A percentile compares a stretch with the other conserved stretches of the same genome.
Evolutionary conservation across 2,888 invertebrate genomes (phyloP).

Genomic region (Minunthozetes semirufus): DNA sequence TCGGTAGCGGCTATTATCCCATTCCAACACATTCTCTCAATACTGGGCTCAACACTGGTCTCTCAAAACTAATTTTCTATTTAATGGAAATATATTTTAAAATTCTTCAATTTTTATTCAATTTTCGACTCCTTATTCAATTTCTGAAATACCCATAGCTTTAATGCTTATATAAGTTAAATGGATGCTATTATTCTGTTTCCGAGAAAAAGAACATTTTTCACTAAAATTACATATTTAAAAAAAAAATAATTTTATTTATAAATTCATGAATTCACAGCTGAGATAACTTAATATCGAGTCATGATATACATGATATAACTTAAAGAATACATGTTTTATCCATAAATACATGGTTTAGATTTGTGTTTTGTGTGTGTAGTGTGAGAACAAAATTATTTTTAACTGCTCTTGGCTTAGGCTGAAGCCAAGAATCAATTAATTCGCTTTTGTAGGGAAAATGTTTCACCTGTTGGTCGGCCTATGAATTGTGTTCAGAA

Average conservation of each 20-base stretch:
- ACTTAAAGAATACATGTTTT: slow-evolving; percentile 2
- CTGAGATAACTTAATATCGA: slow-evolving; percentile 11
- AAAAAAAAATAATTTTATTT: neutral
- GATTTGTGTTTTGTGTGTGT: too few relatives aligned
- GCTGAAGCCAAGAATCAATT: neutral
- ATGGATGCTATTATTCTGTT: neutral
- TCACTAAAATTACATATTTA: neutral
- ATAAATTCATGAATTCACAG: slow-evolving; percentile 17
- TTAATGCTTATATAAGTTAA: too few relatives aligned
- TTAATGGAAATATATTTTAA: too few relatives aligned
- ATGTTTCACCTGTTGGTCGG: slow-evolving; percentile 29
- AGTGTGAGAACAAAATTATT: slow-evolving; percentile 4
- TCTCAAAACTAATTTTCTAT: too few relatives aligned
- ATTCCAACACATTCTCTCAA: neutral
- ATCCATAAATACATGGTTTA: neutral
- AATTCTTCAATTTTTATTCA: neutral
- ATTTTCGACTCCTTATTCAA: neutral
- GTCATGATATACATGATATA: slow-evolving; percentile 6
- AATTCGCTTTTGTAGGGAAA: neutral
- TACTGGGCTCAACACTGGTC: too few relatives aligned
- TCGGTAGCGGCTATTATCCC: slow-evolving; percentile 1
- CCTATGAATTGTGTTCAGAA: slow-evolving; percentile 8
- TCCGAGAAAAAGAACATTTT: neutral
- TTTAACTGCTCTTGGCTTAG: neutral
- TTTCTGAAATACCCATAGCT: too few relatives aligned